These are phyloP conservation scores for Ichneumon xanthorius DNA, from an alignment of 2,888 invertebrate genomes.

Conservation along the genomic window DNA sequence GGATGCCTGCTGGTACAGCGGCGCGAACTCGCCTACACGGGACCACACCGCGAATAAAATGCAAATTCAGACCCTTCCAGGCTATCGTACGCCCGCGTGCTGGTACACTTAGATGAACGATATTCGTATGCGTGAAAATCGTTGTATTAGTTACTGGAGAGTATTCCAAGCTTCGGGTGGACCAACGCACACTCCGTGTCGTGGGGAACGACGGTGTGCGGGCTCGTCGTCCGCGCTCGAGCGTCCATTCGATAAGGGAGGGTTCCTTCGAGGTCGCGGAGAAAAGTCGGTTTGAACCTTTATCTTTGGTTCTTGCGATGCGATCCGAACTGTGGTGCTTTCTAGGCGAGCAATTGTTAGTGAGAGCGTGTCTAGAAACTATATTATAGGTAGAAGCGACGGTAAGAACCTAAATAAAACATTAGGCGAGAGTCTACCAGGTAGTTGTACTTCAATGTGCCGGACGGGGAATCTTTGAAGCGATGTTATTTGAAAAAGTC, in stretches of 20 bases:
- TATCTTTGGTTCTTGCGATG: background rate
- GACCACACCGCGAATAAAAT: conserved; percentile 84
- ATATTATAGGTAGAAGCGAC: background rate
- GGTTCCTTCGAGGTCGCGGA: conserved; percentile 58
- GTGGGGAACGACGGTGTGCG: no score
- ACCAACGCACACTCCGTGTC: background rate
- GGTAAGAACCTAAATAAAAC: no score
- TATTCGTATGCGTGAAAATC: conserved; percentile 40
- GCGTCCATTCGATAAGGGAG: conserved; percentile 82
- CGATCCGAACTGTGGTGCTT: background rate
- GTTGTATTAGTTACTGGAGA: conserved; percentile 30
- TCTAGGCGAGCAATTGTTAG: background rate
- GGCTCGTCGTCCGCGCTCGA: conserved; percentile 76
- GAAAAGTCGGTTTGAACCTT: conserved; percentile 69
- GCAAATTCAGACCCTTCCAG: conserved; percentile 84
- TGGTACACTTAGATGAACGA: conserved; percentile 53
- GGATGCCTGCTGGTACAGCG: conserved; percentile 6
- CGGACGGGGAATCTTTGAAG: no score
- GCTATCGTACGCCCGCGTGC: conserved; percentile 28
- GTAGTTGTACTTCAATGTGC: no score
- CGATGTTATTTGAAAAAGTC: no score
- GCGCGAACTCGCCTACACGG: conserved; percentile 74
- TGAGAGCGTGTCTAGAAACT: background rate
- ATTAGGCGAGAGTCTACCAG: no score
- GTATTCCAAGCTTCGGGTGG: conserved; percentile 53